A percentile compares a stretch with the other conserved stretches of the same genome.
Conservation (phyloP, 1,140 invertebrate species). For the Sinonovacula constricta region DNA sequence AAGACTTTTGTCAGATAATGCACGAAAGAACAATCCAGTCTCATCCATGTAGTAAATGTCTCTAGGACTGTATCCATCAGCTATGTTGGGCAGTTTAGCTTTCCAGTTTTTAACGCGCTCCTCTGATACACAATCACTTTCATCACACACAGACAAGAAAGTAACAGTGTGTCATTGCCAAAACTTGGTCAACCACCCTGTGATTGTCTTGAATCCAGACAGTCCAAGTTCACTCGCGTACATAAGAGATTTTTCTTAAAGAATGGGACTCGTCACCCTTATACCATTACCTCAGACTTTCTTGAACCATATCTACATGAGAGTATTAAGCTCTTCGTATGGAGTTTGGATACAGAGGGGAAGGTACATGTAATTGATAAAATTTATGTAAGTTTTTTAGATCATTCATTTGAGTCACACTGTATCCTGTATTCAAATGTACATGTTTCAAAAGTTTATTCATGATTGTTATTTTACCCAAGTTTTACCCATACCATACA, state of each 20-base stretch:
- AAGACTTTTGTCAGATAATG: conserved; percentile 57
- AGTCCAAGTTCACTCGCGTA: conserved; percentile 31
- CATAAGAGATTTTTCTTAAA: conserved; percentile 31
- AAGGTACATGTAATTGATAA: conserved; percentile 3
- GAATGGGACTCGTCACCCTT: conserved; percentile 8
- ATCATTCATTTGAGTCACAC: conserved; percentile 8
- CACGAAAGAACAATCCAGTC: conserved; percentile 58
- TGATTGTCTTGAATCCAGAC: conserved; percentile 58
- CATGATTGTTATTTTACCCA: conserved; percentile 1
- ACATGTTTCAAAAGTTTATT: background rate
- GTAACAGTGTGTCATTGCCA: conserved; percentile 33
- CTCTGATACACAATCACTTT: conserved; percentile 40
- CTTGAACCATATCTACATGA: conserved; percentile 39
- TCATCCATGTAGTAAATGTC: conserved; percentile 65
- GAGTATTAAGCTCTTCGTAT: conserved; percentile 22
- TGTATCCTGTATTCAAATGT: conserved; percentile 1
- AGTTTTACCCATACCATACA: conserved; percentile 8
- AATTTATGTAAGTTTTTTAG: background rate
- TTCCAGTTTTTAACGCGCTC: conserved; percentile 35
- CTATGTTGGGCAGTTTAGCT: conserved; percentile 17
- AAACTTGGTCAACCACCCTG: conserved; percentile 49
- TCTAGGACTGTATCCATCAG: conserved; percentile 21
- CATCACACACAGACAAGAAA: conserved; percentile 38
- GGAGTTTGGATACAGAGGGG: conserved; percentile 14
- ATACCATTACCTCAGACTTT: background rate